Conservation (phyloP, 1,140 invertebrate genomes). For the Parasteatoda tepidariorum region DNA sequence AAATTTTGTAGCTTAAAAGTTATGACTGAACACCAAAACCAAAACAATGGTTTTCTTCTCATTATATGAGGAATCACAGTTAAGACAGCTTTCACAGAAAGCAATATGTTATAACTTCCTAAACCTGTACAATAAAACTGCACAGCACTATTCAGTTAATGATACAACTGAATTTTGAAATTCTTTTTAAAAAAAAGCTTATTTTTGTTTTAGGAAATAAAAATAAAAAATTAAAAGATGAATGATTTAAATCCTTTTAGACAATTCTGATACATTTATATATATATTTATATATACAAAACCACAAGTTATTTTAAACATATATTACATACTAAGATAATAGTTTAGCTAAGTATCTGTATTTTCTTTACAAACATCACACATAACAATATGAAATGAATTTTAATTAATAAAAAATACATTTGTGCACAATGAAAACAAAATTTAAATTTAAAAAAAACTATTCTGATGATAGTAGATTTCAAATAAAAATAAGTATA, state of each 20-base stretch:
- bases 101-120: conserved; percentile 54
- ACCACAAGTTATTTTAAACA: neutral
- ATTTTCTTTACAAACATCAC: too few relatives aligned
- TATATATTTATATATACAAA: neutral
- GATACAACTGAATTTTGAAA: neutral
- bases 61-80: conserved; percentile 57
- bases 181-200: neutral
- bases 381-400: too few relatives aligned
- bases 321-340: neutral
- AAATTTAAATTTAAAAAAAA: too few relatives aligned
- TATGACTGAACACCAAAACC: conserved; percentile 54
- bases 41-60: conserved; percentile 30
- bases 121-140: conserved; percentile 46
- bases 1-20: conserved; percentile 50
- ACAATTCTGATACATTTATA: neutral
- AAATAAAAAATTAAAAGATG: too few relatives aligned
- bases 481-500: neutral
- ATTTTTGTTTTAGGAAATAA: neutral
- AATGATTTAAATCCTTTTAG: too few relatives aligned
- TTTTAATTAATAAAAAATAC: too few relatives aligned
- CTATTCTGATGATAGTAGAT: too few relatives aligned
- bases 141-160: conserved; percentile 15
- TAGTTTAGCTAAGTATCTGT: too few relatives aligned
- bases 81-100: conserved; percentile 58
- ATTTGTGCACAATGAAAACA: too few relatives aligned